Conservation (phyloP, 2,797 vertebrate species). For the Poliocrania exsul region DNA sequence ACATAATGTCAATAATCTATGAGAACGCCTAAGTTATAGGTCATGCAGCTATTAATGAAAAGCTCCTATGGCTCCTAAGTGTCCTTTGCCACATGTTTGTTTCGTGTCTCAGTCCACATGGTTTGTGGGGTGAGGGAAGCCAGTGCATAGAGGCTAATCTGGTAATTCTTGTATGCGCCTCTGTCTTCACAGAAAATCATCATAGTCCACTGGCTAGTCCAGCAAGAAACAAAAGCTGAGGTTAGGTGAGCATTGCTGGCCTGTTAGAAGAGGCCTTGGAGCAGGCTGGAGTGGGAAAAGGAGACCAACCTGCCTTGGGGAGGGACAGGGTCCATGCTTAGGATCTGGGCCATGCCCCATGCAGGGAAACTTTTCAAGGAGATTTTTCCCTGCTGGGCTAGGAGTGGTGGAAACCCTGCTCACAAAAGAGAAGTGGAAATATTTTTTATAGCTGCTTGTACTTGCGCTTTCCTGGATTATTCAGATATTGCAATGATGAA, state of each 20-base stretch:
- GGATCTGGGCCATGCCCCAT: rapidly evolving
- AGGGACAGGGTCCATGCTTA: neutral
- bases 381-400: neutral
- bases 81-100: neutral
- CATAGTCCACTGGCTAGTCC: neutral
- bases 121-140: neutral
- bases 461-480: neutral
- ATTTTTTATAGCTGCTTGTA: neutral
- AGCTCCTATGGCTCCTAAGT: neutral
- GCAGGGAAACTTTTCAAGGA: neutral
- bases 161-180: neutral
- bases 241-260: neutral
- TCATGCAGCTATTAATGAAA: neutral
- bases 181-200: neutral
- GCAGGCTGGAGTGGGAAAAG: neutral
- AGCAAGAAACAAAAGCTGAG: neutral
- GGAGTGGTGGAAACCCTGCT: neutral
- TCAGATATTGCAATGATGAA: neutral
- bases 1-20: neutral
- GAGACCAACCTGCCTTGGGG: neutral
- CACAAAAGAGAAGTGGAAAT: neutral
- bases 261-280: neutral
- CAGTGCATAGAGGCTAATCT: neutral
- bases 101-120: neutral
- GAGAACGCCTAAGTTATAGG: neutral